These are phyloP conservation scores for Sclerurus mexicanus DNA, from an alignment of 2,113 vertebrate genomes.

Conservation along the genomic window DNA sequence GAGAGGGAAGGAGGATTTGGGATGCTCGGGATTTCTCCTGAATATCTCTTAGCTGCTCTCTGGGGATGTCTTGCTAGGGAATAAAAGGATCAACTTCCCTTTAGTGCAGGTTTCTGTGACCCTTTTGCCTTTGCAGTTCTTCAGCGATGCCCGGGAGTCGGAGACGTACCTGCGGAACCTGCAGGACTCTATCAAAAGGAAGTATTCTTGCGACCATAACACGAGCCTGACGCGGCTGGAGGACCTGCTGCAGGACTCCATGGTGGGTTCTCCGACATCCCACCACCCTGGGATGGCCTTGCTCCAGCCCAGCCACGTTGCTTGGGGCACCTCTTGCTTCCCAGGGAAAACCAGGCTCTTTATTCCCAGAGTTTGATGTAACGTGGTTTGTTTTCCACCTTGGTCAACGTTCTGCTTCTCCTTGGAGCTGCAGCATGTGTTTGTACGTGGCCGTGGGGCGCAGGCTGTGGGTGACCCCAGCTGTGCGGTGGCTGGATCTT, in stretches of 20 bases:
- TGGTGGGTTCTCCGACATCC: conserved; percentile 79
- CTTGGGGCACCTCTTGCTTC: not conserved
- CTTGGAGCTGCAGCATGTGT: not conserved
- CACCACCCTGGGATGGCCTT: not conserved
- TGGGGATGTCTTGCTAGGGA: not conserved
- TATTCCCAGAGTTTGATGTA: rapidly evolving
- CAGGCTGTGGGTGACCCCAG: not conserved
- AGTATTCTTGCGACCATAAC: conserved; percentile 91
- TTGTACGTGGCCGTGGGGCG: rapidly evolving
- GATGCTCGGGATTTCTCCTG: not conserved
- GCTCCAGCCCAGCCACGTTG: rapidly evolving
- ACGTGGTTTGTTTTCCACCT: not conserved
- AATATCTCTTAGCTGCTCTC: not conserved
- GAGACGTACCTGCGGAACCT: conserved; percentile 90
- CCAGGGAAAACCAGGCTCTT: not conserved
- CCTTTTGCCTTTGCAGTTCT: conserved; percentile 78
- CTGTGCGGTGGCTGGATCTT: not conserved
- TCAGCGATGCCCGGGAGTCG: conserved; percentile 88
- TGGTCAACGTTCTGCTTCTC: rapidly evolving
- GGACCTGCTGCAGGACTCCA: conserved; percentile 97
- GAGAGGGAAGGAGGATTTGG: not conserved
- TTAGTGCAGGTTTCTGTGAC: not conserved
- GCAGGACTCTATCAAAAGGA: conserved; percentile 93
- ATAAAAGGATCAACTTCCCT: not conserved
- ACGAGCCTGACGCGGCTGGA: conserved; percentile 91